These are phyloP conservation scores for Xanthia icteritia DNA, from an alignment of 2,888 invertebrate genomes.

Conservation along the genomic window DNA sequence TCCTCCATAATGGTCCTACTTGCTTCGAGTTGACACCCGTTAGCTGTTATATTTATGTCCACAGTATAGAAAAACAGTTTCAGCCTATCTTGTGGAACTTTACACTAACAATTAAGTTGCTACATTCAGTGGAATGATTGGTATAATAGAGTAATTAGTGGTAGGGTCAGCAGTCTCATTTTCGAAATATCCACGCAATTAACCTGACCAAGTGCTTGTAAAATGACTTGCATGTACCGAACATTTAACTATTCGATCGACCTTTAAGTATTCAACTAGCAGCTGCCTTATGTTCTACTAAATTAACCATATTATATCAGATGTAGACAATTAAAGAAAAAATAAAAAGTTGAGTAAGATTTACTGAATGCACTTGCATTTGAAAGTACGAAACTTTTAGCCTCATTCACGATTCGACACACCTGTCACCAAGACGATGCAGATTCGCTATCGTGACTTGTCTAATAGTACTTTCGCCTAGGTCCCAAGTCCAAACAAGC, in stretches of 20 bases:
- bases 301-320: neutral
- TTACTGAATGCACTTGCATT: slow-evolving; percentile 28
- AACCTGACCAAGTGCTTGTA: slow-evolving; percentile 13
- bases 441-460: slow-evolving; percentile 46
- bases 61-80: neutral
- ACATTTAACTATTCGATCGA: slow-evolving; percentile 23
- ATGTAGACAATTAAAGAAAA: neutral
- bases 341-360: neutral
- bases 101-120: neutral
- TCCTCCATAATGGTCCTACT: neutral
- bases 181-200: slow-evolving; percentile 20
- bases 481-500: slow-evolving; percentile 44
- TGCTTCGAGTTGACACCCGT: neutral
- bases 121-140: slow-evolving; percentile 1
- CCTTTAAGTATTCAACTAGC: slow-evolving; percentile 18
- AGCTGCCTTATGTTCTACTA: slow-evolving; percentile 27
- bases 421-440: slow-evolving; percentile 50
- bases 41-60: neutral
- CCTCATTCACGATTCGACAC: slow-evolving; percentile 44
- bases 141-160: slow-evolving; percentile 10
- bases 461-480: slow-evolving; percentile 44
- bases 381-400: slow-evolving; percentile 17
- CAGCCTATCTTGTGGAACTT: neutral
- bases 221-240: slow-evolving; percentile 24
- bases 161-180: neutral